These are phyloP conservation scores for Phylloscopus whistleri DNA, from an alignment of 2,113 vertebrate species.

Conservation along the genomic window DNA sequence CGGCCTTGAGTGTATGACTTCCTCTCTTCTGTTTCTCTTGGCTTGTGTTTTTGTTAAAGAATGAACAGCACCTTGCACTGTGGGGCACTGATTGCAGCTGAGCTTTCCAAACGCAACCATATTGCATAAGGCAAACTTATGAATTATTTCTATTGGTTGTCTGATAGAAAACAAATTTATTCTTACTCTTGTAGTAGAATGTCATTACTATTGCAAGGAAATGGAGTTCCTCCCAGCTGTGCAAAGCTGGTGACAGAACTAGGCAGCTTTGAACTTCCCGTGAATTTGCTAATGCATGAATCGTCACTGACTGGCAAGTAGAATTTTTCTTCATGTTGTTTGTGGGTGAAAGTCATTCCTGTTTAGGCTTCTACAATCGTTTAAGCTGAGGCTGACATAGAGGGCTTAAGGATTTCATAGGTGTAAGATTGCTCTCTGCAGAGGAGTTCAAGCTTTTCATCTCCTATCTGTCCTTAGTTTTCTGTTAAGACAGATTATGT, in stretches of 20 bases:
- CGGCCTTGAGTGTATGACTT: background rate
- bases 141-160: slow-evolving; percentile 48
- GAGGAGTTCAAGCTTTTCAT: background rate
- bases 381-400: background rate
- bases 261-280: background rate
- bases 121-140: background rate
- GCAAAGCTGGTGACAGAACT: slow-evolving; percentile 44
- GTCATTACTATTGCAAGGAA: slow-evolving; percentile 41
- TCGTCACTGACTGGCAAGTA: slow-evolving; percentile 7
- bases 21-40: slow-evolving; percentile 1
- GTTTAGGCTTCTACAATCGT: background rate
- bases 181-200: slow-evolving; percentile 50
- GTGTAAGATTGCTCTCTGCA: background rate
- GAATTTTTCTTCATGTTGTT: slow-evolving; percentile 15
- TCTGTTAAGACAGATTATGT: background rate
- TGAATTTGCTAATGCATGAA: slow-evolving; percentile 21
- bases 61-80: slow-evolving; percentile 1
- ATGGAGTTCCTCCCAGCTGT: slow-evolving; percentile 44
- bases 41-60: background rate
- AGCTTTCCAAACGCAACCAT: background rate
- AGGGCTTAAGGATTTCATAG: background rate
- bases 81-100: background rate
- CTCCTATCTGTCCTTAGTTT: background rate
- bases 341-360: slow-evolving; percentile 8
- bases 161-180: slow-evolving; percentile 52